Conservation (phyloP, 2,797 vertebrate species). For the Rhynchotus rufescens region DNA sequence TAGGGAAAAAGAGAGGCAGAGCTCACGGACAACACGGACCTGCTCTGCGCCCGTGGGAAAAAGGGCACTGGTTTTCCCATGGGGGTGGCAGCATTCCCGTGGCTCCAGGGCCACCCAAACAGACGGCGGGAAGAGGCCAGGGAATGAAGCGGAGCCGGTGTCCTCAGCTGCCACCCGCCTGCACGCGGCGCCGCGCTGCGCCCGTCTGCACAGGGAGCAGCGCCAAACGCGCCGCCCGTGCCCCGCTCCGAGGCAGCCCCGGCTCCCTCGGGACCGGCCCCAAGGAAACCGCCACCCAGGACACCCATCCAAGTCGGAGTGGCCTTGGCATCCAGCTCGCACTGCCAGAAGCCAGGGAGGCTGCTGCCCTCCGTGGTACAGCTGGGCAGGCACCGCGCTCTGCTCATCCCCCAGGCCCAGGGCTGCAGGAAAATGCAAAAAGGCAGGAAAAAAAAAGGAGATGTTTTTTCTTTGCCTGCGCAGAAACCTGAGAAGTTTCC, state of each 20-base stretch:
- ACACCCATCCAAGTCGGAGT: fast-evolving
- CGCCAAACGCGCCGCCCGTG: background rate
- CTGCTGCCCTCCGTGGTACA: fast-evolving
- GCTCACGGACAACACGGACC: fast-evolving
- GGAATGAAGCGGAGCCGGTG: background rate
- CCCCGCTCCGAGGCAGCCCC: background rate
- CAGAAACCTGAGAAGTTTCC: background rate
- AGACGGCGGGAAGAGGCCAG: no score
- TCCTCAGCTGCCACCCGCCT: slow-evolving; percentile 54
- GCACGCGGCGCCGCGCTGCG: background rate
- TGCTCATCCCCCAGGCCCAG: background rate
- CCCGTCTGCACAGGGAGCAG: background rate
- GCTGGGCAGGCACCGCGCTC: fast-evolving
- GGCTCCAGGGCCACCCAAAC: no score
- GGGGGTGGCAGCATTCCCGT: no score
- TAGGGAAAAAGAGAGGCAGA: fast-evolving
- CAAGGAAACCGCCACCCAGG: background rate
- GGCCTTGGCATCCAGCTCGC: fast-evolving
- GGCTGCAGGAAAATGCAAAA: background rate
- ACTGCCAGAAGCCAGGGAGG: fast-evolving
- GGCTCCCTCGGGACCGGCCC: background rate
- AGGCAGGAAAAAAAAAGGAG: background rate
- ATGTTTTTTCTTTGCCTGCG: no score
- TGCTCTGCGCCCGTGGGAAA: background rate
- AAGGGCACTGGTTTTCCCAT: background rate